Base-by-base conservation (phyloP, 2,888 invertebrate genomes). In the Coelopa pilipes region DNA sequence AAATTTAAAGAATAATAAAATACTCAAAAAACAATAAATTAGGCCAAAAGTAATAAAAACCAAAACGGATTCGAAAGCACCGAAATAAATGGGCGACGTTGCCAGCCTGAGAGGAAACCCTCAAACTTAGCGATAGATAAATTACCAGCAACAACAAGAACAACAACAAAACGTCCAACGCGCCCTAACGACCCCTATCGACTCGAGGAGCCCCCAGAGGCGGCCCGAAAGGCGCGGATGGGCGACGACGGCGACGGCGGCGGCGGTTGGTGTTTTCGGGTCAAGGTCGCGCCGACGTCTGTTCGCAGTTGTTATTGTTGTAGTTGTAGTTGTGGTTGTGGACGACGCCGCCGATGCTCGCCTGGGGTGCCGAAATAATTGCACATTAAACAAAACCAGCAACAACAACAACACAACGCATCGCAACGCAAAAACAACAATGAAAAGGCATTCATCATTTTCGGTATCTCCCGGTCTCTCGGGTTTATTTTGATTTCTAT, bases 361-460 rank as follows among this genome's bases (percentile, higher is more conserved):
- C 60, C 60, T 10, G 21, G 15, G 60, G 21, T 24, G 60, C 24
- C 60, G 24, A 60, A 60, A 24, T 53, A 53, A 53, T 24, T 12
- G 21, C 60, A 21, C 21, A 24, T 24, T 15, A 60, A 60, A 57
- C 34, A 34, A 34, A 4, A 34, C 4, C 34, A 34, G 7, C 7
- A 34, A 34, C 34, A 34, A 34, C 34, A 57, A 57, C 57, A 19
- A 57, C n/a, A n/a, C n/a, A n/a, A n/a, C n/a, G n/a, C n/a, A n/a
- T n/a, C n/a, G n/a, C n/a, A n/a, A n/a, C n/a, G n/a, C n/a, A n/a
- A n/a, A n/a, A n/a, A n/a, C n/a, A n/a, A n/a, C n/a, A n/a, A n/a
- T n/a, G n/a, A n/a, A 53, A 53, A 53, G 3, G 10, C 53, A 53
- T 53, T 53, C 53, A 53, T 53, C 53, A 53, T 53, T 53, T 53